A percentile compares a stretch with the other conserved stretches of the same genome.
Conservation (phyloP, 2,113 vertebrate genomes). For the Axis porcinus region DNA sequence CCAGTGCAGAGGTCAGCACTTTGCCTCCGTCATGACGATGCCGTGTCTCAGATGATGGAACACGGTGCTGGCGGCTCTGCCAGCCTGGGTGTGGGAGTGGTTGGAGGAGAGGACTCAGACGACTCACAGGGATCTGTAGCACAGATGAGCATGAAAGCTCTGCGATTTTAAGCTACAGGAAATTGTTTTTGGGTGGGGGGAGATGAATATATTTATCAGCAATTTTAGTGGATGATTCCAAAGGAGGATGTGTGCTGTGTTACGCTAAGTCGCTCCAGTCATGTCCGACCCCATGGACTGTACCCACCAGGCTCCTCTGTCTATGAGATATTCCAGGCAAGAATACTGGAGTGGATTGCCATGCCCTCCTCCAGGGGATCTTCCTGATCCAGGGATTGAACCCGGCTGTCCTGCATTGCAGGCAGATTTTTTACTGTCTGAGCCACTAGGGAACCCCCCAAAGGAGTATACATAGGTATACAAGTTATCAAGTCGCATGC, state of each 20-base stretch:
- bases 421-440: neutral
- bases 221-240: neutral
- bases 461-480: neutral
- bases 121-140: neutral
- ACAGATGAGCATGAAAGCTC: neutral
- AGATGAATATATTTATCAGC: neutral
- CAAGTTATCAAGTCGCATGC: neutral
- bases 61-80: rapidly evolving
- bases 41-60: neutral
- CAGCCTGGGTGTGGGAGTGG: too few species aligned
- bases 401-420: neutral
- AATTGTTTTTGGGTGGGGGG: neutral
- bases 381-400: neutral
- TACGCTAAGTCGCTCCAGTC: neutral
- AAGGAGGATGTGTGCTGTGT: neutral
- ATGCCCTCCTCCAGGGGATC: neutral
- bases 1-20: too few species aligned
- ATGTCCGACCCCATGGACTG: neutral
- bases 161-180: neutral
- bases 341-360: neutral
- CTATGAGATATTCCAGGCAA: neutral
- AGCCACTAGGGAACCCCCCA: neutral
- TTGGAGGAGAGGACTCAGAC: neutral
- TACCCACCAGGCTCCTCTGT: neutral
- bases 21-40: neutral